Evolutionary conservation across 2,888 invertebrate genomes (phyloP).

Genomic region (Macaria notata): DNA sequence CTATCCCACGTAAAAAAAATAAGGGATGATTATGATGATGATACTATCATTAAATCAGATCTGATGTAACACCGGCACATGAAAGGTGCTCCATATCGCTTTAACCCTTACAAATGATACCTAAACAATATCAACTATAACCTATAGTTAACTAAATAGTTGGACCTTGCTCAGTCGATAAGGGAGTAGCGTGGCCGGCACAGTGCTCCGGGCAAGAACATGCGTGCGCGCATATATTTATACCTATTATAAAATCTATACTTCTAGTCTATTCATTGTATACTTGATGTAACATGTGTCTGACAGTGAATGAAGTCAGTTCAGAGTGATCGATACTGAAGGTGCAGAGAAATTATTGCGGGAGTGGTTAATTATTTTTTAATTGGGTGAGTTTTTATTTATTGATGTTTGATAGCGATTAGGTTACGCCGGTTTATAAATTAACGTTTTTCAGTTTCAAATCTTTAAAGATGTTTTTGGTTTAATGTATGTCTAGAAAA

Average conservation of each 20-base stretch:
- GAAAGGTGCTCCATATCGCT: slow-evolving; percentile 5
- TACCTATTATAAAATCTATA: background rate
- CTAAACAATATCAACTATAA: slow-evolving; percentile 3
- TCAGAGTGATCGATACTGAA: background rate
- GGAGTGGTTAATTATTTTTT: slow-evolving; percentile 19
- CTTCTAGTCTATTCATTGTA: background rate
- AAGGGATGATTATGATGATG: too few species aligned
- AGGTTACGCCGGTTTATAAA: too few species aligned
- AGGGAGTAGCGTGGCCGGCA: slow-evolving; percentile 15
- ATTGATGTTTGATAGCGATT: too few species aligned
- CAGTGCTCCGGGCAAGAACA: slow-evolving; percentile 3
- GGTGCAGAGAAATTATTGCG: slow-evolving; percentile 16
- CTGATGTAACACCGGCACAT: slow-evolving; percentile 2
- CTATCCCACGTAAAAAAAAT: too few species aligned
- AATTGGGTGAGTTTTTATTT: background rate
- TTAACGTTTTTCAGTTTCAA: too few species aligned
- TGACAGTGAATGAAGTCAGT: background rate
- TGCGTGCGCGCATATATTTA: slow-evolving; percentile 7
- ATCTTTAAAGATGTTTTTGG: too few species aligned
- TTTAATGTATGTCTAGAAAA: too few species aligned
- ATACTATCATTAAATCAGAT: background rate
- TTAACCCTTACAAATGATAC: slow-evolving; percentile 13
- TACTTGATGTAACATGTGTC: background rate
- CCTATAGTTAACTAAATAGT: slow-evolving; percentile 4
- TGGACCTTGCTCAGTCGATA: slow-evolving; percentile 26